Percentiles rank a stretch among this genome's conserved stretches.
Evolutionary conservation across 2,797 vertebrate genomes (phyloP).

Genomic region (Ataeniobius toweri): DNA sequence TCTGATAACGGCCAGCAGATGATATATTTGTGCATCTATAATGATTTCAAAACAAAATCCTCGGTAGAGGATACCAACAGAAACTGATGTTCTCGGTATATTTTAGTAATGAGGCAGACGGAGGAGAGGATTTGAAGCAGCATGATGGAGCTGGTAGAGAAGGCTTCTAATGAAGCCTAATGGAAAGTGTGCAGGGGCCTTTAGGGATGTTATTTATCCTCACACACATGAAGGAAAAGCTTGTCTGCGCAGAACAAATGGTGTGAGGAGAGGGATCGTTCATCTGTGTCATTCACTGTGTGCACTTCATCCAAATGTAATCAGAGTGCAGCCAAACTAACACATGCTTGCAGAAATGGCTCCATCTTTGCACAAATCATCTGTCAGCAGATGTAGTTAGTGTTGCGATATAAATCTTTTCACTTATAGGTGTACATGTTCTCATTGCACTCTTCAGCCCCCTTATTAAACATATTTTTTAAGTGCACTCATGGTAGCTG

Average conservation of each 20-base stretch:
- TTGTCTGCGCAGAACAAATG: conserved; percentile 10
- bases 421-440: conserved; percentile 13
- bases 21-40: not conserved
- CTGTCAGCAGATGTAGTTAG: conserved; percentile 41
- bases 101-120: not conserved
- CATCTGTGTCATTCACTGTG: conserved; percentile 11
- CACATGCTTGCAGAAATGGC: conserved; percentile 13
- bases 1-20: not conserved
- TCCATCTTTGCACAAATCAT: conserved; percentile 37
- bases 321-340: conserved; percentile 8
- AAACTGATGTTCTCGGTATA: conserved; percentile 8
- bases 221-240: not conserved
- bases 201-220: conserved; percentile 1
- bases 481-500: not conserved
- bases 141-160: not conserved
- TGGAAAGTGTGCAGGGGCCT: conserved; percentile 19
- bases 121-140: conserved; percentile 4
- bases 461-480: not conserved
- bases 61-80: not conserved
- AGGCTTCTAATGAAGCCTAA: conserved; percentile 28
- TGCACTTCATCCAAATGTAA: conserved; percentile 41
- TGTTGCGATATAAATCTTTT: conserved; percentile 29
- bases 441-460: conserved; percentile 3
- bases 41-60: conserved; percentile 3
- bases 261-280: conserved; percentile 1